Evolutionary conservation across 2,797 vertebrate genomes (phyloP).

Genomic region (Morelia viridis): DNA sequence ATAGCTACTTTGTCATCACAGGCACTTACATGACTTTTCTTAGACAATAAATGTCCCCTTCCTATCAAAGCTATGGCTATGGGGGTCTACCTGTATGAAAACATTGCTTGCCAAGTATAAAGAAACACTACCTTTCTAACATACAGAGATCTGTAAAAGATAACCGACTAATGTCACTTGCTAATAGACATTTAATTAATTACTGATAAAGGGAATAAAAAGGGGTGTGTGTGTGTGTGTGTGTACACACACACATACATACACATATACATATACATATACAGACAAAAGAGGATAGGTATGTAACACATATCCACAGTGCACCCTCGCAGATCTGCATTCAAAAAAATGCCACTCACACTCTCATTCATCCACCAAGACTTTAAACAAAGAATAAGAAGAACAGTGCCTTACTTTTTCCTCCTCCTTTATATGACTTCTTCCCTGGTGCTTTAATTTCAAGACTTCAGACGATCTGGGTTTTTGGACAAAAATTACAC

Average conservation of each 20-base stretch:
- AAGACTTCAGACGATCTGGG: conserved; percentile 48
- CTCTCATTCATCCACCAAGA: conserved; percentile 60
- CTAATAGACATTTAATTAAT: not conserved
- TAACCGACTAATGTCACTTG: not conserved
- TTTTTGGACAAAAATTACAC: conserved; percentile 37
- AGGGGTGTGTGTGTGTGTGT: not conserved
- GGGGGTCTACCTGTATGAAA: not conserved
- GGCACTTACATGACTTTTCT: not conserved
- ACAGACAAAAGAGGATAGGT: not conserved
- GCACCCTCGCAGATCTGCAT: not conserved
- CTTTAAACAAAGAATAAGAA: conserved; percentile 72
- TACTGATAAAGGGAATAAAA: conserved; percentile 18
- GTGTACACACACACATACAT: not conserved
- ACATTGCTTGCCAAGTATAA: not conserved
- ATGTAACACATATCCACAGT: not conserved
- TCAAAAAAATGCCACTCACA: conserved; percentile 41
- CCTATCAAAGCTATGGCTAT: not conserved
- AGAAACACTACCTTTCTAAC: not conserved
- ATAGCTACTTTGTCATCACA: not conserved
- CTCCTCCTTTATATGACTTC: not conserved
- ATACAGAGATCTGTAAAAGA: not conserved
- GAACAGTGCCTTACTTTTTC: conserved; percentile 66
- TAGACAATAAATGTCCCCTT: conserved; percentile 12
- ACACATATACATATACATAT: not conserved
- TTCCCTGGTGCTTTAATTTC: conserved; percentile 40